Evolutionary conservation across 2,797 vertebrate genomes (phyloP).

Genomic region (Hoplostethus mediterraneus): DNA sequence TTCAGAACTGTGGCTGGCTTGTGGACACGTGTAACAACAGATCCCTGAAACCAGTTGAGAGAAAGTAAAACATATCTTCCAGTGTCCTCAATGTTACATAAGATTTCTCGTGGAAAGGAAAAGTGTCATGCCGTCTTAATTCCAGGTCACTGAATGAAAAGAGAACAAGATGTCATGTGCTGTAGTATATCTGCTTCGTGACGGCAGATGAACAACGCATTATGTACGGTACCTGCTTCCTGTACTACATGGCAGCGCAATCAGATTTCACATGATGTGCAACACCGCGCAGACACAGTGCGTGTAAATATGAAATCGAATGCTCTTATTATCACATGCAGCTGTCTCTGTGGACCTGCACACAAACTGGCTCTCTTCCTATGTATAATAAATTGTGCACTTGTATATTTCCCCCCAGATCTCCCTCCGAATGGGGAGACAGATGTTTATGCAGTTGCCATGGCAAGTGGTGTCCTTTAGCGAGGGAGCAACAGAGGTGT

Average conservation of each 20-base stretch:
- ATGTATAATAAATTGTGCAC: conserved; percentile 62
- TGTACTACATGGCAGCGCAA: neutral
- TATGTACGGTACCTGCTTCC: neutral
- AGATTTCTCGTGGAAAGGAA: conserved; percentile 18
- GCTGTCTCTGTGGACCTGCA: conserved; percentile 10
- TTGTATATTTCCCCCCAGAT: conserved; percentile 59
- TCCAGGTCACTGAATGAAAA: conserved; percentile 36
- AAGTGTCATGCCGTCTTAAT: conserved; percentile 21
- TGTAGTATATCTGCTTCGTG: neutral
- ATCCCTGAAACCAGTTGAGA: conserved; percentile 45
- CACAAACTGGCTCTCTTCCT: conserved; percentile 39
- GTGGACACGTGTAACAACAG: conserved; percentile 62
- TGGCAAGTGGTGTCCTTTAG: conserved; percentile 73
- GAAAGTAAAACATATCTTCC: neutral
- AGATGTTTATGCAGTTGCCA: conserved; percentile 83
- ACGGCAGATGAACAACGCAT: neutral
- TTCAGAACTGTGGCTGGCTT: conserved; percentile 52
- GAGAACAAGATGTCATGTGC: conserved; percentile 8
- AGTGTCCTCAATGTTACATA: conserved; percentile 40
- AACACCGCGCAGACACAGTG: neutral
- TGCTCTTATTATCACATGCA: conserved; percentile 30
- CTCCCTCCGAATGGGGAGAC: conserved; percentile 53
- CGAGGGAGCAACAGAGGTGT: conserved; percentile 71
- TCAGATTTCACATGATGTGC: conserved; percentile 16
- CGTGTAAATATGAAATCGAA: conserved; percentile 11